These are phyloP conservation scores for Pogonus chalceus DNA, from an alignment of 1,140 invertebrate genomes.

Conservation along the genomic window DNA sequence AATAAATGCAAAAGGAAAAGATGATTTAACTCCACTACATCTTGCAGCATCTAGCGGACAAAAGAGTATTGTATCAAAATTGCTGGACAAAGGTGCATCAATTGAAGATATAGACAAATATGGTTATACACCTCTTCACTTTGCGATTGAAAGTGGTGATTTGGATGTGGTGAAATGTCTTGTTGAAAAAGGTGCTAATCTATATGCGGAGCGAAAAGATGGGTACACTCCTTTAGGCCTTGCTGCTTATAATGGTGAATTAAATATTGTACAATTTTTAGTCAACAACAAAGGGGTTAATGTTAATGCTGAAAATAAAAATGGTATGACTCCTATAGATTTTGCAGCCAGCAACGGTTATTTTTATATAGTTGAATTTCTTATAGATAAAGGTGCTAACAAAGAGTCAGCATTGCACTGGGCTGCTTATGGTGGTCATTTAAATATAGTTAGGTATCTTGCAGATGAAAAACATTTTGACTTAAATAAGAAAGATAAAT, in stretches of 20 bases:
- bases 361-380: background rate
- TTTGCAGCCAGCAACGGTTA: background rate
- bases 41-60: background rate
- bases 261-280: no score
- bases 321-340: background rate
- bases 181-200: no score
- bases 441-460: background rate
- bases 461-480: background rate
- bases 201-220: no score
- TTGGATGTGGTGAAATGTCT: no score
- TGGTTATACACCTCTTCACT: no score
- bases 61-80: no score
- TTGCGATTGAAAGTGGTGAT: no score
- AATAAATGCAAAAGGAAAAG: background rate
- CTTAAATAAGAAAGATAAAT: background rate
- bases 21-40: background rate
- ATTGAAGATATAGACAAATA: no score
- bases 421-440: background rate
- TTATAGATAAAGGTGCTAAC: background rate
- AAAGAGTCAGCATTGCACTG: conserved; percentile 1
- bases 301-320: background rate
- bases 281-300: background rate
- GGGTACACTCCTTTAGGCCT: no score
- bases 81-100: no score
- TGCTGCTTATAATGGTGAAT: no score